These are phyloP conservation scores for Catharus minimus DNA, from an alignment of 2,113 vertebrate species.

Conservation along the genomic window DNA sequence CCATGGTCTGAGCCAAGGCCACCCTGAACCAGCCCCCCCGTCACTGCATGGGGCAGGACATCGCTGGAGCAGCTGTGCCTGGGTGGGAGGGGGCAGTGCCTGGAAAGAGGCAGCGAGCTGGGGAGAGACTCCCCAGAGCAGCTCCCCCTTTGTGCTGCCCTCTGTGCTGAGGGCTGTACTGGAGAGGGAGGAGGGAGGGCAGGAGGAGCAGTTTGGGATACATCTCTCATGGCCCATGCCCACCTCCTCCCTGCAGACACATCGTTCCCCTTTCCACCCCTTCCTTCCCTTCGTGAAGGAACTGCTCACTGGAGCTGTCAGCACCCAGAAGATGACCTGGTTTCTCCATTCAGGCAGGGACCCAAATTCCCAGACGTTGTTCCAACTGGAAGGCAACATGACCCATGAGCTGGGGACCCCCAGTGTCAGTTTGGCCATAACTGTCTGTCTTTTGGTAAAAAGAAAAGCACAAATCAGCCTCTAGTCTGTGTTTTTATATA, in stretches of 20 bases:
- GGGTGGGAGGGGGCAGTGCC: neutral
- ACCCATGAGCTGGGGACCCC: neutral
- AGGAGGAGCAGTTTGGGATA: neutral
- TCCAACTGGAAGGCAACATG: constrained; percentile 6
- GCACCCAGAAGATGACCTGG: neutral
- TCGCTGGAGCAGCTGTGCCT: neutral
- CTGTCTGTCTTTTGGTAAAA: neutral
- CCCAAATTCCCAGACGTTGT: neutral
- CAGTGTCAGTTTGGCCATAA: neutral
- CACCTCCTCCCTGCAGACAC: neutral
- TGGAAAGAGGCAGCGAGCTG: neutral
- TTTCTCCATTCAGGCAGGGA: neutral
- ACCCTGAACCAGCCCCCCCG: rapidly evolving
- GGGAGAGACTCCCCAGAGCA: neutral
- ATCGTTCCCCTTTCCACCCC: neutral
- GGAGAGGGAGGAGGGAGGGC: neutral
- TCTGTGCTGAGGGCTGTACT: rapidly evolving
- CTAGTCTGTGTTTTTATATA: constrained; percentile 7
- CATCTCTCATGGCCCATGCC: rapidly evolving
- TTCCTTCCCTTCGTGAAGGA: neutral
- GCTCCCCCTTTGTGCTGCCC: neutral
- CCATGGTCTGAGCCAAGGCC: rapidly evolving
- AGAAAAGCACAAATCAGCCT: neutral
- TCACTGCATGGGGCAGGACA: neutral
- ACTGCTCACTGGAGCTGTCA: rapidly evolving